These are phyloP conservation scores for Phylloscopus collybita DNA, from an alignment of 2,797 vertebrate genomes.

Conservation along the genomic window DNA sequence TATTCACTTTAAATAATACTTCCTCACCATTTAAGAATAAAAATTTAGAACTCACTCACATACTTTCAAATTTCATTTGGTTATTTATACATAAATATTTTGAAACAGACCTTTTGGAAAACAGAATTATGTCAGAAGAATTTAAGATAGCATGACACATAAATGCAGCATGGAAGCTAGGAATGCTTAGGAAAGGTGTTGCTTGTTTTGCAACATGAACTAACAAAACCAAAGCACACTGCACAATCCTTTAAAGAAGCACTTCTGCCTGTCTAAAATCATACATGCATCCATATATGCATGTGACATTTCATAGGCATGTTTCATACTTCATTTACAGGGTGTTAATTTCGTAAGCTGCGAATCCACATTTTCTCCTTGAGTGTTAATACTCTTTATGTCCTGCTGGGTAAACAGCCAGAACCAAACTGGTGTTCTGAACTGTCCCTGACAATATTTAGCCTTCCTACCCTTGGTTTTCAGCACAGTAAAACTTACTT, in stretches of 20 bases:
- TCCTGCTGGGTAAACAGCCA: constrained; percentile 61
- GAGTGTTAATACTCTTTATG: constrained; percentile 67
- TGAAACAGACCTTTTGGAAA: neutral
- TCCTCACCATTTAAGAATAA: neutral
- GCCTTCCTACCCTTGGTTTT: neutral
- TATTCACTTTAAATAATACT: neutral
- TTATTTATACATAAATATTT: neutral
- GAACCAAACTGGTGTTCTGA: neutral
- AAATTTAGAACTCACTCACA: neutral
- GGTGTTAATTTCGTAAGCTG: constrained; percentile 54
- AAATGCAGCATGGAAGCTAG: neutral
- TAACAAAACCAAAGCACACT: neutral
- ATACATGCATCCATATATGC: neutral
- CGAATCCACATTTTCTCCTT: constrained; percentile 64
- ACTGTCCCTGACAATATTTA: neutral
- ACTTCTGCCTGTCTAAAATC: constrained; percentile 33
- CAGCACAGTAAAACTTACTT: neutral
- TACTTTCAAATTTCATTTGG: neutral
- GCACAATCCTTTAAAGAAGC: neutral
- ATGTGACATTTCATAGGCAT: constrained; percentile 41
- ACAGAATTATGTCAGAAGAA: neutral
- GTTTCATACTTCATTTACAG: constrained; percentile 47
- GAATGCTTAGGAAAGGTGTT: neutral
- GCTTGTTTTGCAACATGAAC: neutral
- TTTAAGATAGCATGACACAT: neutral